Evolutionary conservation across 2,797 vertebrate genomes (phyloP).

Genomic region (Monodelphis domestica): DNA sequence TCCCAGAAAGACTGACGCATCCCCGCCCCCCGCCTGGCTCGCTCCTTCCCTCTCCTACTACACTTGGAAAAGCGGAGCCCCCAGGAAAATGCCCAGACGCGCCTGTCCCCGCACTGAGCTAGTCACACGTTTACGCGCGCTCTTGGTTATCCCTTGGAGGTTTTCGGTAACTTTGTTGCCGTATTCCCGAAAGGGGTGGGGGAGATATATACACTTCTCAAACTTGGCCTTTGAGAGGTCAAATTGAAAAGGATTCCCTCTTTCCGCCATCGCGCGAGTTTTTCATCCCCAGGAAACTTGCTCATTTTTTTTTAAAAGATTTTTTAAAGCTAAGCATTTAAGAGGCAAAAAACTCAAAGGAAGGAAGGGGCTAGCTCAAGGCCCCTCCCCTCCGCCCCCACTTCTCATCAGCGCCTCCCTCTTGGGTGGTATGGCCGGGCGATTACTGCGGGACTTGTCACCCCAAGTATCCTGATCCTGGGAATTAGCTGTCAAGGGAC

Average conservation of each 20-base stretch:
- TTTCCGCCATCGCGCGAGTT: background rate
- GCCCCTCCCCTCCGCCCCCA: background rate
- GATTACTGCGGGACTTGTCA: background rate
- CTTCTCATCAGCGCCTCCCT: background rate
- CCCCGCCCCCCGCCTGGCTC: background rate
- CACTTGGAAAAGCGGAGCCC: background rate
- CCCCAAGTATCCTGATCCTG: background rate
- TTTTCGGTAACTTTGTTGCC: background rate
- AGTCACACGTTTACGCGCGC: background rate
- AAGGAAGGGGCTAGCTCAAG: background rate
- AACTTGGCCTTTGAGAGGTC: background rate
- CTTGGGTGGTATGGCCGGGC: background rate
- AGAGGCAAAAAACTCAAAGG: background rate
- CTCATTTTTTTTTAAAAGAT: background rate
- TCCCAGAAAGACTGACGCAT: background rate
- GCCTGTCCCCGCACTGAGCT: background rate
- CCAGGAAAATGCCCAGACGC: background rate
- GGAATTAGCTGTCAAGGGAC: background rate
- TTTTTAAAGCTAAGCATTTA: background rate
- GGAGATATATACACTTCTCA: background rate
- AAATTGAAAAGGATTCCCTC: background rate
- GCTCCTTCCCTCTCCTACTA: background rate
- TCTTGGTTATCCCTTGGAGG: background rate
- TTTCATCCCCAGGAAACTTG: background rate
- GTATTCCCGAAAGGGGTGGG: background rate